Percentiles rank a stretch among this genome's conserved stretches.
Conservation (phyloP, 2,797 vertebrate species). For the Phrynocephalus forsythii region DNA sequence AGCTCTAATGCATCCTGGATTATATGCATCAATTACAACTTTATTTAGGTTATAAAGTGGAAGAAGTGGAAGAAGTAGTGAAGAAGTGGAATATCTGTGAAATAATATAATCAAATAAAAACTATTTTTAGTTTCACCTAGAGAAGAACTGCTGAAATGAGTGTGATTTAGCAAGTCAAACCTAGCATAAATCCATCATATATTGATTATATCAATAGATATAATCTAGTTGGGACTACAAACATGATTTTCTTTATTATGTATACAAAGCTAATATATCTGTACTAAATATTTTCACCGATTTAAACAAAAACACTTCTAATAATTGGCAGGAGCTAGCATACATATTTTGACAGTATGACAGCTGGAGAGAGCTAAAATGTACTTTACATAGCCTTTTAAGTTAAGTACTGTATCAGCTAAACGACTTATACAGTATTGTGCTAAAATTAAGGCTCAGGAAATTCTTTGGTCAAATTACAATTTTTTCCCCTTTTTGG, state of each 20-base stretch:
- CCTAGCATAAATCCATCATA: too few relatives aligned
- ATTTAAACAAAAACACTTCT: slow-evolving; percentile 30
- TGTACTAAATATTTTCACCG: slow-evolving; percentile 17
- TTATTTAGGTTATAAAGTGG: background rate
- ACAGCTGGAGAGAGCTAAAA: background rate
- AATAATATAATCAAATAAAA: slow-evolving; percentile 2
- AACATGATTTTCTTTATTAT: background rate
- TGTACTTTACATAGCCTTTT: background rate
- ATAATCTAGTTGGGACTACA: too few relatives aligned
- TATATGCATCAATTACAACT: background rate
- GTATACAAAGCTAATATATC: background rate
- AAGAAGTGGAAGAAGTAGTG: background rate
- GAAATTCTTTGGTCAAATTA: too few relatives aligned
- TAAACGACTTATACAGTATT: background rate
- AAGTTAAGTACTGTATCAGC: slow-evolving; percentile 29
- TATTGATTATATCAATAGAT: too few relatives aligned
- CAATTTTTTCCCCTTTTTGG: too few relatives aligned
- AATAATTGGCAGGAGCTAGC: slow-evolving; percentile 52
- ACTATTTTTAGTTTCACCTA: slow-evolving; percentile 2
- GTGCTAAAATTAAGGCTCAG: too few relatives aligned
- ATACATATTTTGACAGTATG: background rate
- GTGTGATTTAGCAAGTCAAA: too few relatives aligned
- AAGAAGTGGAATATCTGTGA: slow-evolving; percentile 1
- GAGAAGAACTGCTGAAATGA: too few relatives aligned
- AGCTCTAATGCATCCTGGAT: slow-evolving; percentile 26